Conservation (phyloP, 2,888 invertebrate species). For the Lithodes maja region DNA sequence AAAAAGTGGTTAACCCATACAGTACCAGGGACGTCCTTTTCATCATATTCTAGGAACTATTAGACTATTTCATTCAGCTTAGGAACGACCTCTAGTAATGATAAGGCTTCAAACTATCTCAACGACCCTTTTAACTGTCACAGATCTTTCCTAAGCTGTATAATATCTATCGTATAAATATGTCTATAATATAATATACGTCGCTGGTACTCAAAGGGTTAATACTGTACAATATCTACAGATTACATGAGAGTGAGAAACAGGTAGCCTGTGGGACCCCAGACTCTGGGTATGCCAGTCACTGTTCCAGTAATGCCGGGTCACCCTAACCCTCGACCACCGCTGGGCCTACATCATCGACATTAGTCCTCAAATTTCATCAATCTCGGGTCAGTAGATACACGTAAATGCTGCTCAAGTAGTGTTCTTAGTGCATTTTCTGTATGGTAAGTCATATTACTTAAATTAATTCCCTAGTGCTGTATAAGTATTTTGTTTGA, state of each 20-base stretch:
- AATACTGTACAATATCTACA: neutral
- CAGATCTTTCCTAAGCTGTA: too few species aligned
- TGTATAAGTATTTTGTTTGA: too few species aligned
- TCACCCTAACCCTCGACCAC: slow-evolving; percentile 23
- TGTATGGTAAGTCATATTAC: neutral
- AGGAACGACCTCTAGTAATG: too few species aligned
- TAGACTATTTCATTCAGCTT: too few species aligned
- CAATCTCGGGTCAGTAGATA: neutral
- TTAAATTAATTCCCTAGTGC: neutral
- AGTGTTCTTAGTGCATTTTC: neutral
- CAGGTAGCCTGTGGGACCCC: slow-evolving; percentile 44
- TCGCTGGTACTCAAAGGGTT: too few species aligned
- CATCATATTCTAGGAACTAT: too few species aligned
- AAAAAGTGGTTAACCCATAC: too few species aligned
- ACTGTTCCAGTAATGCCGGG: slow-evolving; percentile 29
- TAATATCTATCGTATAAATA: neutral
- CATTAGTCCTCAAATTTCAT: neutral
- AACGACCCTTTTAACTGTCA: too few species aligned
- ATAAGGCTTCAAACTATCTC: too few species aligned
- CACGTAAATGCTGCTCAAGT: neutral
- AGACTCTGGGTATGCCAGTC: slow-evolving; percentile 58
- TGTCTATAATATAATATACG: too few species aligned
- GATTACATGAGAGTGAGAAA: slow-evolving; percentile 50
- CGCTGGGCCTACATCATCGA: neutral
- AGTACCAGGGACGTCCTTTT: too few species aligned